A percentile compares a stretch with the other conserved stretches of the same genome.
phyloP scores from a whole-genome alignment of 2,797 vertebrate genomes.

The Macropus fuliginosus region DNA sequence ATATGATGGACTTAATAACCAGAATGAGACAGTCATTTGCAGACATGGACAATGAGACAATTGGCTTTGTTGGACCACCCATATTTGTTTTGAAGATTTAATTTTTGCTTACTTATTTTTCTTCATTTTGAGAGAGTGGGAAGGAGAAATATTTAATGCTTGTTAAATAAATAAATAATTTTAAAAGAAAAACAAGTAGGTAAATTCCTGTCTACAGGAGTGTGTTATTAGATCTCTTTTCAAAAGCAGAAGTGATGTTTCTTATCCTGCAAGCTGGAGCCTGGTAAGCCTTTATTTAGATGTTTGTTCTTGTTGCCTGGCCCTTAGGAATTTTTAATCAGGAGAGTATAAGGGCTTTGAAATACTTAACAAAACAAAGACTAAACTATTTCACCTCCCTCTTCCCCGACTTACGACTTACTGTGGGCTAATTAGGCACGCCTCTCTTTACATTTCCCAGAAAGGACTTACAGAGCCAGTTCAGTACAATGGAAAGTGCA shows the following conservation, averaged over 20 bases:
- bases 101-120: not conserved
- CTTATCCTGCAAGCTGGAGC: conserved; percentile 28
- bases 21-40: not conserved
- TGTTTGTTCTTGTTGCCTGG: not conserved
- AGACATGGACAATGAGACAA: not conserved
- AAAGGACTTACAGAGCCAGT: not conserved
- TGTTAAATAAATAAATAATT: not conserved
- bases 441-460: not conserved
- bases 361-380: not conserved
- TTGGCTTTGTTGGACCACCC: not conserved
- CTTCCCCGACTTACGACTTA: not conserved
- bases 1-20: not conserved
- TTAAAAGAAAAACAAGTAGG: not conserved
- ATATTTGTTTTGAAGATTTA: not conserved
- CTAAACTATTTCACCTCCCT: not conserved
- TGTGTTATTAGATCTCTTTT: not conserved
- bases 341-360: not conserved
- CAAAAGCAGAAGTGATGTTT: conserved; percentile 2
- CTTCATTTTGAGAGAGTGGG: not conserved
- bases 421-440: not conserved
- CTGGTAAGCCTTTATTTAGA: conserved; percentile 10
- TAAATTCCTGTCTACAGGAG: not conserved
- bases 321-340: conserved; percentile 10
- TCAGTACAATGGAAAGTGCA: not conserved
- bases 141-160: not conserved